These are phyloP conservation scores for Sthenelais limicola DNA, from an alignment of 2,888 invertebrate genomes.

Conservation along the genomic window DNA sequence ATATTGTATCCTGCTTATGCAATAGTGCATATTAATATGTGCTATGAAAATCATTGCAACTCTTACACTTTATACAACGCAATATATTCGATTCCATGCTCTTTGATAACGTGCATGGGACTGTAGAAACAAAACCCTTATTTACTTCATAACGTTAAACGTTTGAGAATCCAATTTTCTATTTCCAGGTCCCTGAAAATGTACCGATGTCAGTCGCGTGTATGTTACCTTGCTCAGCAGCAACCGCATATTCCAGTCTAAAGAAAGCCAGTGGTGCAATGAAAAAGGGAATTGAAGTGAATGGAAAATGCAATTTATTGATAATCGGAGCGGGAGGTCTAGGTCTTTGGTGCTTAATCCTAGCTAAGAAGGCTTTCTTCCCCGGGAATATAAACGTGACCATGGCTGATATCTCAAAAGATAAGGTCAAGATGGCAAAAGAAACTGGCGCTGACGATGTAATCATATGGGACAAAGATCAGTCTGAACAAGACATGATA, in stretches of 20 bases:
- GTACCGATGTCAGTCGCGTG: neutral
- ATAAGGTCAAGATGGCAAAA: neutral
- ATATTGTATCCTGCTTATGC: too few relatives aligned
- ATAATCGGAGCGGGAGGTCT: slow-evolving; percentile 11
- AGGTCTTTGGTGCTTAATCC: slow-evolving; percentile 1
- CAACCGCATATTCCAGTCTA: neutral
- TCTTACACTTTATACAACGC: too few relatives aligned
- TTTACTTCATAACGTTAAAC: too few relatives aligned
- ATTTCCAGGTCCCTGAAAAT: slow-evolving; percentile 13
- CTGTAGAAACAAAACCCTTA: too few relatives aligned
- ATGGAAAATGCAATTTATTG: neutral
- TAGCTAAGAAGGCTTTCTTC: slow-evolving; percentile 3
- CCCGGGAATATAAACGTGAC: neutral
- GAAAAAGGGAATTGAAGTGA: neutral
- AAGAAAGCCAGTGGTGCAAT: neutral
- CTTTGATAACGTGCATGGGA: too few relatives aligned
- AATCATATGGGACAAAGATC: neutral
- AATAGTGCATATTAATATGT: too few relatives aligned
- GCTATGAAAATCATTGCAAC: too few relatives aligned
- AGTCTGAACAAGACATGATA: neutral
- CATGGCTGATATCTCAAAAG: neutral
- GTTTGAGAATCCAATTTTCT: too few relatives aligned
- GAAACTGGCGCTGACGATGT: slow-evolving; percentile 8
- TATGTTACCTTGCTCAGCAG: slow-evolving; percentile 14
- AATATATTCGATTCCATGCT: too few relatives aligned